Evolutionary conservation across 2,888 invertebrate genomes (phyloP).

Genomic region (Pandemis cinnamomeana): DNA sequence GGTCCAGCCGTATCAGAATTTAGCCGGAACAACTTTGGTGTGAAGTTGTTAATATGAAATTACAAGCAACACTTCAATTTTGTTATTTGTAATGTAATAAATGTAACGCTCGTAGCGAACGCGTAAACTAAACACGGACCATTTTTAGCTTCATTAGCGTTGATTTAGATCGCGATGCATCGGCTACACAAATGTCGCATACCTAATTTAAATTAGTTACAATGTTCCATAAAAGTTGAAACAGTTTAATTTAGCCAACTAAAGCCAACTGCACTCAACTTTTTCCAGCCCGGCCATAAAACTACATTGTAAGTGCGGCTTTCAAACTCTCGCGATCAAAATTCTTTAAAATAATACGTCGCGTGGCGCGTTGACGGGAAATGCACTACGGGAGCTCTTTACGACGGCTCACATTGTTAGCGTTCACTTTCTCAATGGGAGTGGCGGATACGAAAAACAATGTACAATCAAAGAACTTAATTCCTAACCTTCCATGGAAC

Average conservation of each 20-base stretch:
- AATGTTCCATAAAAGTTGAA: neutral
- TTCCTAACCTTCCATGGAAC: too few species aligned
- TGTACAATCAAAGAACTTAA: too few species aligned
- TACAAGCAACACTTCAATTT: too few species aligned
- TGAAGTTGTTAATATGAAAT: too few species aligned
- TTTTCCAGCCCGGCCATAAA: constrained; percentile 12
- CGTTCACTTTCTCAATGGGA: neutral
- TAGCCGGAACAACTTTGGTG: too few species aligned
- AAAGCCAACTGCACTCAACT: constrained; percentile 8
- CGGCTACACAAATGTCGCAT: neutral
- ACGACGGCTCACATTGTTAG: constrained; percentile 11
- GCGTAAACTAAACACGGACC: too few species aligned
- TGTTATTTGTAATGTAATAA: too few species aligned
- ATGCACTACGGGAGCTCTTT: constrained; percentile 22
- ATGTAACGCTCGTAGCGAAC: too few species aligned
- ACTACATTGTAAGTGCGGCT: constrained; percentile 20
- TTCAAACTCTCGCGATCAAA: constrained; percentile 11
- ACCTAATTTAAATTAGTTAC: neutral
- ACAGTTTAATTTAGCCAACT: constrained; percentile 2
- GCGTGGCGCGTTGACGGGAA: constrained; percentile 12
- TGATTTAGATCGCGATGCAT: too few species aligned
- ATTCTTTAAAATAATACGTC: constrained; percentile 21
- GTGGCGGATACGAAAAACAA: neutral
- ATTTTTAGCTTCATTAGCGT: too few species aligned
- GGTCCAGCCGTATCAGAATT: too few species aligned